These are phyloP conservation scores for Muscicapa comitata DNA, from an alignment of 2,797 vertebrate genomes.

Conservation along the genomic window DNA sequence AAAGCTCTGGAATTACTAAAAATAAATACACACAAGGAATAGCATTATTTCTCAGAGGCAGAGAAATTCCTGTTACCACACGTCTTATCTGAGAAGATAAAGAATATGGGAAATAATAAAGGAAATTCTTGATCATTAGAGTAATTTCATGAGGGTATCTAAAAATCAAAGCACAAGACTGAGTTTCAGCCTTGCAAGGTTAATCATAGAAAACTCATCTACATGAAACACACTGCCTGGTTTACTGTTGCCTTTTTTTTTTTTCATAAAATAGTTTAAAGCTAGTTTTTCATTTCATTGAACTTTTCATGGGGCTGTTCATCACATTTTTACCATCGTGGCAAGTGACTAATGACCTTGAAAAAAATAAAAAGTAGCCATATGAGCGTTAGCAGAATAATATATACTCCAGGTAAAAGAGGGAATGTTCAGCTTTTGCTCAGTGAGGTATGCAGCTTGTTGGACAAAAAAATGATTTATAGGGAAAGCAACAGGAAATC, in stretches of 20 bases:
- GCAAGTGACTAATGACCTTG: slow-evolving; percentile 47
- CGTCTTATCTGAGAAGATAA: not conserved
- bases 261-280: not conserved
- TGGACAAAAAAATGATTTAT: slow-evolving; percentile 21
- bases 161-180: not conserved
- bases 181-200: not conserved
- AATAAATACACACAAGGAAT: not conserved
- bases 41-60: not conserved
- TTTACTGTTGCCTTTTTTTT: not conserved
- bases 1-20: not conserved
- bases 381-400: slow-evolving; percentile 41
- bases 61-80: not conserved
- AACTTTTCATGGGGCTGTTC: slow-evolving; percentile 42
- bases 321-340: slow-evolving; percentile 45
- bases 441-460: slow-evolving; percentile 27
- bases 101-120: not conserved
- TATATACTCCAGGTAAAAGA: slow-evolving; percentile 40
- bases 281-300: slow-evolving; percentile 55
- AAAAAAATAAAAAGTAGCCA: slow-evolving; percentile 29
- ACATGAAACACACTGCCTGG: not conserved
- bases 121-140: not conserved
- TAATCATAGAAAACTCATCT: not conserved
- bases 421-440: slow-evolving; percentile 14
- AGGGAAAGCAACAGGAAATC: slow-evolving; percentile 31
- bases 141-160: not conserved